Percentiles rank a stretch among this genome's conserved stretches.
Evolutionary conservation across 1,140 invertebrate genomes (phyloP).

Genomic region (Hycleus cichorii): DNA sequence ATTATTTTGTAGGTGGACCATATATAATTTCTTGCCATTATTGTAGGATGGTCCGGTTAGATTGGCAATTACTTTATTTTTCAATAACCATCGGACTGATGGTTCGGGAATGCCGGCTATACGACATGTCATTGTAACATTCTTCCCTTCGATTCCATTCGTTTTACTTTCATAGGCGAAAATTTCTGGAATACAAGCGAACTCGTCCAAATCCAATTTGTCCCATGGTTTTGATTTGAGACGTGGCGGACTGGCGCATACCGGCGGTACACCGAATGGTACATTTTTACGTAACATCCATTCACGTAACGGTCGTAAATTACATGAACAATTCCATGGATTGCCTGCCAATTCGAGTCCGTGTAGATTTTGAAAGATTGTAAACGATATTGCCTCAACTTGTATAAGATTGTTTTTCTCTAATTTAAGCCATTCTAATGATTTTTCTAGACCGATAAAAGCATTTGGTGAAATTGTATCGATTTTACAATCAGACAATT

Average conservation of each 20-base stretch:
- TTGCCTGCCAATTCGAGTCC: slow-evolving; percentile 68
- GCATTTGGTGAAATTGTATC: slow-evolving; percentile 56
- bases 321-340: slow-evolving; percentile 76
- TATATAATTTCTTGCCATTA: slow-evolving; percentile 45
- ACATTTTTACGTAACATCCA: slow-evolving; percentile 75
- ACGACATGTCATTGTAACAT: slow-evolving; percentile 65
- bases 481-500: slow-evolving; percentile 63
- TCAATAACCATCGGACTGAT: slow-evolving; percentile 49
- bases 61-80: slow-evolving; percentile 47
- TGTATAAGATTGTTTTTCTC: slow-evolving; percentile 64
- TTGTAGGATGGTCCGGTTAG: slow-evolving; percentile 41
- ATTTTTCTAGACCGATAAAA: slow-evolving; percentile 62
- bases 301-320: slow-evolving; percentile 59
- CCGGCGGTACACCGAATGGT: slow-evolving; percentile 59
- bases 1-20: slow-evolving; percentile 44
- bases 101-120: slow-evolving; percentile 64
- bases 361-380: slow-evolving; percentile 59
- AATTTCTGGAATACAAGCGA: slow-evolving; percentile 67
- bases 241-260: slow-evolving; percentile 55
- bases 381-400: slow-evolving; percentile 56
- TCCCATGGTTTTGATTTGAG: slow-evolving; percentile 62
- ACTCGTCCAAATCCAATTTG: slow-evolving; percentile 66
- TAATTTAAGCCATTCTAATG: slow-evolving; percentile 66
- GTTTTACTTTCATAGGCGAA: slow-evolving; percentile 47
- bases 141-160: slow-evolving; percentile 56